Base-by-base conservation (phyloP, 2,113 vertebrate genomes). In the Numenius arquata region DNA sequence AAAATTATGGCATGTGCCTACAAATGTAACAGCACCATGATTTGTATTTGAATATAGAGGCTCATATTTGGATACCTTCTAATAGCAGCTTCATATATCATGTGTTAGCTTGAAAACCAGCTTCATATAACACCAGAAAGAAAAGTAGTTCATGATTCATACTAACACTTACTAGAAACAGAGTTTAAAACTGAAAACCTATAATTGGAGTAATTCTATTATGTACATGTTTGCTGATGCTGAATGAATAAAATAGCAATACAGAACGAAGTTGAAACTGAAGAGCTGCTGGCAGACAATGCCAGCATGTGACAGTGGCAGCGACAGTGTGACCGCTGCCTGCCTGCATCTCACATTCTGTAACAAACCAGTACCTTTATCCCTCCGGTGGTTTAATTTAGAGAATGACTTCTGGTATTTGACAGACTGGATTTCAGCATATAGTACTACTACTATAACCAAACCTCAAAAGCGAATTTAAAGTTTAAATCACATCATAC, bases 181-280 rank as follows among this genome's bases (percentile, higher is more conserved):
- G 72, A 85, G 16, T 68, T 76, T 81, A 30, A 74, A 94, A 41
- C 13, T 34, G n/a, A 87, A 90, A 91, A 34, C 1, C 23, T 90
- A 0, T 22, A 65, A 36, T 2, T 52, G 4, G 16, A 80, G 12
- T 66, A 85, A 61, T 38, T 91, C 17, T 73, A 16, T 41, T 34
- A 41, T 4, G 20, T 58, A 18, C 15, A 13, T 7, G 5, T 26
- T 58, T 70, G 45, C 30, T 47, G 62, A 72, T 15, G 47, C 15
- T 85, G 26, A 84, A 50, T 38, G 29, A 76, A 77, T 38, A 45
- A 80, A 94, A 58, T 0, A 80, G 41, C 26, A 83, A 73, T 30
- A 80, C 32, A 55, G 61, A 75, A 88, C 0, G 1, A 76, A 78
- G 12, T 0, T 34, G 58, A 76, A 81, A 56, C 3, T 0, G 0